A percentile compares a stretch with the other conserved stretches of the same genome.
phyloP scores from a whole-genome alignment of 2,888 invertebrate genomes.

The Dynastes tityus region DNA sequence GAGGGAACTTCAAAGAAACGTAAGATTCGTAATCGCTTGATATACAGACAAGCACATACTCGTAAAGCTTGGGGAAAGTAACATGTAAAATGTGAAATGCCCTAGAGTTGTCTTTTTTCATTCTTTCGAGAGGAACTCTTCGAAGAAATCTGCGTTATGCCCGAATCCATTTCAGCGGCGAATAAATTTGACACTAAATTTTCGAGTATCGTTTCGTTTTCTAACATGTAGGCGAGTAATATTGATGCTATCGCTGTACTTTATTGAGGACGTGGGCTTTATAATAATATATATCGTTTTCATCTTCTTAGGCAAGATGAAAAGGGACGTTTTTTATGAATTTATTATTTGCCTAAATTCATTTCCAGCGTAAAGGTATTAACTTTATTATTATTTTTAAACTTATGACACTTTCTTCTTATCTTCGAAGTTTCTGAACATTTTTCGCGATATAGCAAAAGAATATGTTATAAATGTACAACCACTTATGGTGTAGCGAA shows the following conservation, averaged over 20 bases:
- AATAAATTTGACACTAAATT: neutral
- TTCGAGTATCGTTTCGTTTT: neutral
- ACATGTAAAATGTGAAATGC: neutral
- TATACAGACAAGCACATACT: neutral
- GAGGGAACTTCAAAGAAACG: constrained; percentile 23
- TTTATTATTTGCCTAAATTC: too few relatives aligned
- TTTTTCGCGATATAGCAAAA: too few relatives aligned
- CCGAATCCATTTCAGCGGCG: constrained; percentile 2
- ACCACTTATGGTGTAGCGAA: too few relatives aligned
- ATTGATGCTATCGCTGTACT: neutral
- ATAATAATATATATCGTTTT: neutral
- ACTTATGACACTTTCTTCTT: too few relatives aligned
- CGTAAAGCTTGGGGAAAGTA: neutral
- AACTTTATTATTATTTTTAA: neutral
- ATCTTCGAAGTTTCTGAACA: too few relatives aligned
- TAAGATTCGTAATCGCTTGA: constrained; percentile 8
- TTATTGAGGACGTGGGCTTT: neutral
- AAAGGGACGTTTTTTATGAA: neutral
- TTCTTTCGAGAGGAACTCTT: neutral
- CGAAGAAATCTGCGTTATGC: constrained; percentile 2
- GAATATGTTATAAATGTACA: too few relatives aligned
- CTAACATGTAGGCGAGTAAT: neutral
- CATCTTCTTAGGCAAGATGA: neutral
- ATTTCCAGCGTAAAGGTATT: neutral
- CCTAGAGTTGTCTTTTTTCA: constrained; percentile 1